Percentiles rank a stretch among this genome's conserved stretches.
Evolutionary conservation across 2,797 vertebrate genomes (phyloP).

Genomic region (Propithecus deckenii): DNA sequence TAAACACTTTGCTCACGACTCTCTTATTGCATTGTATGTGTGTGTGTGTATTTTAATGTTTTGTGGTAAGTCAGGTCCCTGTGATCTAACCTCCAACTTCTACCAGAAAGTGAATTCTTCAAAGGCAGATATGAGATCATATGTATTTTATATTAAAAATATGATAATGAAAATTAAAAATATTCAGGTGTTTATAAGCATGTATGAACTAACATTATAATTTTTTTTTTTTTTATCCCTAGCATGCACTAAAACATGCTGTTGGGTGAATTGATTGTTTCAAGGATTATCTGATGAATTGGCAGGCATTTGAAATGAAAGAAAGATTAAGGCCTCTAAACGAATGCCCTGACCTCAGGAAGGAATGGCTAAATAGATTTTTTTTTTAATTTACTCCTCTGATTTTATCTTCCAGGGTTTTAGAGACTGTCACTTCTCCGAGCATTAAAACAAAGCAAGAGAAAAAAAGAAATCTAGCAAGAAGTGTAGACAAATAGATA

Average conservation of each 20-base stretch:
- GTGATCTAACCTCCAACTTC: background rate
- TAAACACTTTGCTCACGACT: background rate
- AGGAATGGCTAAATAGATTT: background rate
- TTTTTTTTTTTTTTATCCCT: background rate
- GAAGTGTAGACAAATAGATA: background rate
- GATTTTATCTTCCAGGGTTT: background rate
- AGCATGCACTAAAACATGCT: background rate
- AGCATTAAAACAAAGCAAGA: background rate
- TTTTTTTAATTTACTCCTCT: background rate
- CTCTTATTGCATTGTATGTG: background rate
- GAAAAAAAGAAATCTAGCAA: background rate
- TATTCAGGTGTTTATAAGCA: background rate
- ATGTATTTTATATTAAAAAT: background rate
- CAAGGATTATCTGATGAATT: background rate
- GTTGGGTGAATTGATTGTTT: background rate
- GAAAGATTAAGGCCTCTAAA: background rate
- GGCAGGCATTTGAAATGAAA: constrained; percentile 2
- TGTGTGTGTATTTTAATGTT: background rate
- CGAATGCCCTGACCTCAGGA: background rate
- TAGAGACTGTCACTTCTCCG: background rate
- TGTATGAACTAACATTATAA: background rate
- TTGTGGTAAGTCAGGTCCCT: background rate
- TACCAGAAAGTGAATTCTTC: background rate
- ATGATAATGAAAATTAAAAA: background rate
- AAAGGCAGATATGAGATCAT: background rate